Conservation (phyloP, 30 jellyfish, hydroid and myxozoan species). For the Chrysaora quinquecirrha region DNA sequence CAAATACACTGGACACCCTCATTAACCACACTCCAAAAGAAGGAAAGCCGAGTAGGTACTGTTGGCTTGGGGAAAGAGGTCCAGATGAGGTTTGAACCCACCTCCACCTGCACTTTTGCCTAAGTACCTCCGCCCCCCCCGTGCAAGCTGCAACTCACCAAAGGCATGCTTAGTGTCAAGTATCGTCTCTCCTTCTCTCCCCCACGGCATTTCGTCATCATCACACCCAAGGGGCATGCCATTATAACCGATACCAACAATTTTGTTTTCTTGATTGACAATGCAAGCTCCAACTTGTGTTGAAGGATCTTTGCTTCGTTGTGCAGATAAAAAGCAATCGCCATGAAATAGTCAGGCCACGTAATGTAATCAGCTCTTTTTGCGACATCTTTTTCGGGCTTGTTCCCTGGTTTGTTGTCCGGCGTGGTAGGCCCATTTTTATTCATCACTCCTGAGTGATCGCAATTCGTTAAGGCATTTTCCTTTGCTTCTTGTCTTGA, state of each 20-base stretch:
- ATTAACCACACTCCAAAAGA: no score
- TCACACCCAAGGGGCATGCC: slow-evolving; percentile 99
- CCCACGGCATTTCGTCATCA: slow-evolving; percentile 98
- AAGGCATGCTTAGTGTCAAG: slow-evolving; percentile 87
- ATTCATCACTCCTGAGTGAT: no score
- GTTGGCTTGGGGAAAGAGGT: no score
- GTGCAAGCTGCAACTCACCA: no score
- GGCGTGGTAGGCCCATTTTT: background rate
- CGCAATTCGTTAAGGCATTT: no score
- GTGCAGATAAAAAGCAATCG: slow-evolving; percentile 96
- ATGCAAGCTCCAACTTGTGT: slow-evolving; percentile 99
- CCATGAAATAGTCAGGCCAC: slow-evolving; percentile 98
- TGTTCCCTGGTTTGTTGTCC: background rate
- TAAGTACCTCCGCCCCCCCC: no score
- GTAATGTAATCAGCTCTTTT: slow-evolving; percentile 76
- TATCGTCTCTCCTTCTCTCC: slow-evolving; percentile 75
- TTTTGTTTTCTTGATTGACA: slow-evolving; percentile 81
- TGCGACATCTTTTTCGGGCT: background rate
- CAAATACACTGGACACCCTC: no score
- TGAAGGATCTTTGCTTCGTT: slow-evolving; percentile 96
- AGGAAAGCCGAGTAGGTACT: no score
- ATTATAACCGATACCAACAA: slow-evolving; percentile 97
- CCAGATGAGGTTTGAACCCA: no score
- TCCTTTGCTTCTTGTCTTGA: no score
- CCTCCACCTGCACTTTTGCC: no score